Evolutionary conservation across 2,888 invertebrate species (phyloP).

Genomic region (Microdon myrmicae): DNA sequence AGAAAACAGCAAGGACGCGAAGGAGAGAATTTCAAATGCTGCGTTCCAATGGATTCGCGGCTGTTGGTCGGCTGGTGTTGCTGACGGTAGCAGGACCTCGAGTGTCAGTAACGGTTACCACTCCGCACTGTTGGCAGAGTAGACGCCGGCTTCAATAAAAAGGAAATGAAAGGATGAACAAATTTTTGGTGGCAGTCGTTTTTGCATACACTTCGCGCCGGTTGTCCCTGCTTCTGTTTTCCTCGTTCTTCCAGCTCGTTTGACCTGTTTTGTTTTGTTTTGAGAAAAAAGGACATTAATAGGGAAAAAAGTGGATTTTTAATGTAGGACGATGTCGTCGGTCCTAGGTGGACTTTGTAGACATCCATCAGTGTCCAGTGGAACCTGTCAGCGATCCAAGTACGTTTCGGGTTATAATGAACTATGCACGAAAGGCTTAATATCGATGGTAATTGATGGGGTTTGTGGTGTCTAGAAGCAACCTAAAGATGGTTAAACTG

Average conservation of each 20-base stretch:
- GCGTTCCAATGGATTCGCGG: slow-evolving; percentile 24
- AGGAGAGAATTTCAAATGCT: slow-evolving; percentile 30
- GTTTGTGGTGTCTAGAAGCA: too few relatives aligned
- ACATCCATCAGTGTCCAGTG: too few relatives aligned
- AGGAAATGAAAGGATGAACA: slow-evolving; percentile 24
- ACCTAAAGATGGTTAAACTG: too few relatives aligned
- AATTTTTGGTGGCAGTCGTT: slow-evolving; percentile 45
- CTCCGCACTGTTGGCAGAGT: slow-evolving; percentile 2
- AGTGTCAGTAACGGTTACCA: slow-evolving; percentile 1
- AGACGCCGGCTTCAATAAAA: slow-evolving; percentile 8
- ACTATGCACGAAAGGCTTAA: too few relatives aligned
- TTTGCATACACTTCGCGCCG: too few relatives aligned
- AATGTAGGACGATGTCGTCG: slow-evolving; percentile 41
- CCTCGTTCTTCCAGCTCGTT: slow-evolving; percentile 4
- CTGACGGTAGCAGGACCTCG: slow-evolving; percentile 9
- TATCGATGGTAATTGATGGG: too few relatives aligned
- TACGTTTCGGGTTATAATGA: too few relatives aligned
- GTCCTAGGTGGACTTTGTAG: not conserved
- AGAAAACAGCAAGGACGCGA: slow-evolving; percentile 25
- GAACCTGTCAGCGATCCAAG: too few relatives aligned
- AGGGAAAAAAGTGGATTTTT: slow-evolving; percentile 32
- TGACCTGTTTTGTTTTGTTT: not conserved
- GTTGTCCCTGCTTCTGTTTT: slow-evolving; percentile 2
- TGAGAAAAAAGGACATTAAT: too few relatives aligned
- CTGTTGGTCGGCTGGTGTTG: slow-evolving; percentile 5